phyloP scores from a whole-genome alignment of 2,113 vertebrate genomes.

The Nymphicus hollandicus region DNA sequence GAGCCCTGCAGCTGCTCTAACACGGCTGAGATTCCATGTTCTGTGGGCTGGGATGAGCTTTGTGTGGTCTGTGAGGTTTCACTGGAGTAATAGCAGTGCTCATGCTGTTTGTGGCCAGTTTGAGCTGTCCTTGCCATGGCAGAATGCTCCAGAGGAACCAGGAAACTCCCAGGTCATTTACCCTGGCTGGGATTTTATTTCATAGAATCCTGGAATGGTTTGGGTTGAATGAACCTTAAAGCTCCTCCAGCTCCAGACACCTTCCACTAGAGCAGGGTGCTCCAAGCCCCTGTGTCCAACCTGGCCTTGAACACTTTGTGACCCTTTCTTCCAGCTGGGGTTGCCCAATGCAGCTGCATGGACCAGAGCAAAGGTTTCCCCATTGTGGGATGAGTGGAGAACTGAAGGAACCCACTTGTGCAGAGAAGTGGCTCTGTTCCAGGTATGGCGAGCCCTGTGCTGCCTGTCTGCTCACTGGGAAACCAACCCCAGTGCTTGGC shows the following conservation, averaged over 20 bases:
- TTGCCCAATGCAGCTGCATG: neutral
- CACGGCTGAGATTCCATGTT: rapidly evolving
- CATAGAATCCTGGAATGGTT: neutral
- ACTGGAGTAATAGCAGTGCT: neutral
- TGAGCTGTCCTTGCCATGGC: neutral
- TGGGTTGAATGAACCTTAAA: neutral
- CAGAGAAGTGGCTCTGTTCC: neutral
- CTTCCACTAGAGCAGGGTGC: neutral
- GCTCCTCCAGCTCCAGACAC: neutral
- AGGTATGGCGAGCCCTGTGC: neutral
- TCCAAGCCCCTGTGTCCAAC: neutral
- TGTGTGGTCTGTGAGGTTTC: neutral
- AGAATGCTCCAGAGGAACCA: neutral
- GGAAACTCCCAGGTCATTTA: neutral
- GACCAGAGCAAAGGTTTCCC: neutral
- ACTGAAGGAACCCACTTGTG: neutral
- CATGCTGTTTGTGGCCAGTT: neutral
- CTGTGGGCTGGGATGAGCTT: neutral
- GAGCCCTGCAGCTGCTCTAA: neutral
- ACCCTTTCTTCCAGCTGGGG: neutral
- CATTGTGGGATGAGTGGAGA: neutral
- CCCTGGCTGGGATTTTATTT: neutral
- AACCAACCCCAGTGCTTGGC: neutral
- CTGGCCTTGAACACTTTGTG: neutral
- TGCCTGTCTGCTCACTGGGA: neutral